Evolutionary conservation across 2,113 vertebrate species (phyloP).

Genomic region (Ginglymostoma cirratum): DNA sequence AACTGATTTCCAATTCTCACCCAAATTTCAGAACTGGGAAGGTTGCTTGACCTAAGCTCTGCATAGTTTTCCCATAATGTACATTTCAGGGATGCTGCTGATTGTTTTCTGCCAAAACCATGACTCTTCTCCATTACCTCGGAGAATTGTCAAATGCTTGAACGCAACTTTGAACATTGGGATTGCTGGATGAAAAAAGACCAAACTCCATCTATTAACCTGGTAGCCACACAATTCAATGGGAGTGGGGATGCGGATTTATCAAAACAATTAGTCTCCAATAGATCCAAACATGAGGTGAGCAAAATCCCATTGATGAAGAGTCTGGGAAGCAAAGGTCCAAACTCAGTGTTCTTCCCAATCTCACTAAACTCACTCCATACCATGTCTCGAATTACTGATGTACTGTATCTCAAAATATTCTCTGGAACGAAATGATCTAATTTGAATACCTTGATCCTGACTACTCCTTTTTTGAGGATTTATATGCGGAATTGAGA

Average conservation of each 20-base stretch:
- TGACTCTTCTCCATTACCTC: neutral
- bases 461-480: neutral
- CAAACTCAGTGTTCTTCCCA: neutral
- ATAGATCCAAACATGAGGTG: neutral
- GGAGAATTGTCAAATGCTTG: neutral
- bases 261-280: neutral
- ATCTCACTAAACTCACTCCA: too few relatives aligned
- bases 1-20: neutral
- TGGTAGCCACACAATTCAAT: neutral
- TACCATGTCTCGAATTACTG: neutral
- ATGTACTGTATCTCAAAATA: neutral
- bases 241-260: neutral
- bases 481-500: neutral
- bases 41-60: neutral
- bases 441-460: neutral
- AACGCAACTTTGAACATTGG: neutral
- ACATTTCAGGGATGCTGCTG: neutral
- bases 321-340: neutral
- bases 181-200: neutral
- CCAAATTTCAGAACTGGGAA: neutral
- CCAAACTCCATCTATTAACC: neutral
- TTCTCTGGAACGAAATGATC: neutral
- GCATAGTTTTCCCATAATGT: neutral
- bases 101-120: neutral
- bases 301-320: neutral